Percentiles rank a stretch among this genome's conserved stretches.
These are phyloP conservation scores for Hirtodrosophila duncani DNA, from an alignment of 2,888 invertebrate species.

Conservation along the genomic window DNA sequence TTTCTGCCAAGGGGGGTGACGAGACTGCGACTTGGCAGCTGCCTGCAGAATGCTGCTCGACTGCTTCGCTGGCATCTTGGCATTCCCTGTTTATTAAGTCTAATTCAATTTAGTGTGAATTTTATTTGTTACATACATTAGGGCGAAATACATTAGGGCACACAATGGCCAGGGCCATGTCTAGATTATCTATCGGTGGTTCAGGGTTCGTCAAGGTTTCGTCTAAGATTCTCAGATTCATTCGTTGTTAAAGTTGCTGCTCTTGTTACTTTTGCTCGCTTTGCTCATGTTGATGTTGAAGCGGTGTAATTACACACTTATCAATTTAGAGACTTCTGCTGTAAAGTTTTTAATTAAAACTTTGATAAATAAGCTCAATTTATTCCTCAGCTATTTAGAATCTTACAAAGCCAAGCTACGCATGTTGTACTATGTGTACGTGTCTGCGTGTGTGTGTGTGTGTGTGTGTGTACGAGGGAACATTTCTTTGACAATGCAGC, in stretches of 20 bases:
- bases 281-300: neutral
- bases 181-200: too few species aligned
- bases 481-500: conserved; percentile 46
- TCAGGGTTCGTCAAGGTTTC: too few species aligned
- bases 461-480: conserved; percentile 12
- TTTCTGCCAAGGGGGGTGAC: too few species aligned
- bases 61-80: conserved; percentile 20
- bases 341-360: conserved; percentile 67
- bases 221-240: too few species aligned
- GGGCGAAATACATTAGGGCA: conserved; percentile 6
- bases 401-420: conserved; percentile 19
- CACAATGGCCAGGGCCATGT: neutral
- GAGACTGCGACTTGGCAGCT: too few species aligned
- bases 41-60: too few species aligned
- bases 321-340: conserved; percentile 48
- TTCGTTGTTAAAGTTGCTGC: too few species aligned
- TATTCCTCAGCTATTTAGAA: conserved; percentile 48
- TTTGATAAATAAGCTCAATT: conserved; percentile 70
- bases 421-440: neutral
- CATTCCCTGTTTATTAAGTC: conserved; percentile 57
- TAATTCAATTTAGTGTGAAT: conserved; percentile 63
- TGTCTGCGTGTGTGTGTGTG: neutral
- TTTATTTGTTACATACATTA: conserved; percentile 62
- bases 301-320: conserved; percentile 65
- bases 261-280: neutral